Evolutionary conservation across 2,113 vertebrate genomes (phyloP).

Genomic region (Fregata magnificens): DNA sequence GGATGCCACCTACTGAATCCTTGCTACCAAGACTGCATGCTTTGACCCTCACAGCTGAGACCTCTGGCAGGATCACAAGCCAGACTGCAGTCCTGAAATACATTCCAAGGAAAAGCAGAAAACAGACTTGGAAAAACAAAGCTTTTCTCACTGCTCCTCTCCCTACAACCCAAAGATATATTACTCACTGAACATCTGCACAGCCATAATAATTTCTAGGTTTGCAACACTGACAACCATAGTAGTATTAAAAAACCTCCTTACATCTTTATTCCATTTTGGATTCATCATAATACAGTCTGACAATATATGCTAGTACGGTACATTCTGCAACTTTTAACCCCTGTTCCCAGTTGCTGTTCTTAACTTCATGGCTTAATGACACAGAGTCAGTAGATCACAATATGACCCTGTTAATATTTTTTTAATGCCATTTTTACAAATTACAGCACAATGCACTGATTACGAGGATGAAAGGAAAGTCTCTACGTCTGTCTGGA

Average conservation of each 20-base stretch:
- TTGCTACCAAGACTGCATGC: not conserved
- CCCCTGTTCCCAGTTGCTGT: constrained; percentile 29
- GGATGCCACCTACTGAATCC: constrained; percentile 44
- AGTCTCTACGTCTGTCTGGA: constrained; percentile 63
- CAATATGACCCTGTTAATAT: constrained; percentile 65
- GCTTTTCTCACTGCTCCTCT: not conserved
- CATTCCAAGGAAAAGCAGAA: constrained; percentile 19
- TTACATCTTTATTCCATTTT: constrained; percentile 50
- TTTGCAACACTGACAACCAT: constrained; percentile 32
- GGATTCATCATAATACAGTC: not conserved
- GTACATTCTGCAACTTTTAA: constrained; percentile 55
- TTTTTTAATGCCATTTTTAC: constrained; percentile 74
- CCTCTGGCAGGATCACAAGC: not conserved
- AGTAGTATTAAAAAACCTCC: not conserved
- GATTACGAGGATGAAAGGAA: constrained; percentile 72
- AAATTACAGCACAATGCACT: constrained; percentile 73
- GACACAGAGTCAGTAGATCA: constrained; percentile 60
- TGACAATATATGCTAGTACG: not conserved
- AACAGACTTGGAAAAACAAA: constrained; percentile 41
- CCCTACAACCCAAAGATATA: not conserved
- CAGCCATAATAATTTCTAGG: not conserved
- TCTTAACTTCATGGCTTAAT: constrained; percentile 49
- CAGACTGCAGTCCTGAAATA: not conserved
- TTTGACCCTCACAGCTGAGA: not conserved
- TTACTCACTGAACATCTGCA: constrained; percentile 35